These are phyloP conservation scores for Habropoda laboriosa DNA, from an alignment of 1,140 invertebrate species.

Conservation along the genomic window DNA sequence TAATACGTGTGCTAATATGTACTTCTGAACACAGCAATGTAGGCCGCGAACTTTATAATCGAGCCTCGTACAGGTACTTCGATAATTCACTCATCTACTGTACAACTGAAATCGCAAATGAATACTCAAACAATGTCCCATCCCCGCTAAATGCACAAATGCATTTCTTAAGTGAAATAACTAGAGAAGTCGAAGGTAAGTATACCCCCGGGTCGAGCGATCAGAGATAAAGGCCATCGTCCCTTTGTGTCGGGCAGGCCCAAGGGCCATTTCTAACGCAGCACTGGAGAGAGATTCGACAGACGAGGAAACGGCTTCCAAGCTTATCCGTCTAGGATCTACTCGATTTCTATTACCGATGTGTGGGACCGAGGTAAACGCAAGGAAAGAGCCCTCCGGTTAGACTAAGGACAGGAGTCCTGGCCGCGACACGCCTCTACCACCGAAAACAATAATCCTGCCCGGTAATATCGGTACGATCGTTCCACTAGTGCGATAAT, in stretches of 20 bases:
- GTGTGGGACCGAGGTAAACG: not conserved
- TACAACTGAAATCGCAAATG: too few relatives aligned
- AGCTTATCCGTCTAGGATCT: conserved; percentile 53
- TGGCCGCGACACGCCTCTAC: conserved; percentile 30
- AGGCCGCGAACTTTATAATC: too few relatives aligned
- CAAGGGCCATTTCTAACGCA: not conserved
- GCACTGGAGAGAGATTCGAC: not conserved
- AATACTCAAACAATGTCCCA: too few relatives aligned
- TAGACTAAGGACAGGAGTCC: conserved; percentile 6
- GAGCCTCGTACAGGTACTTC: too few relatives aligned
- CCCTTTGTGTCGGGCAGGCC: not conserved
- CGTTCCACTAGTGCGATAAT: conserved; percentile 29
- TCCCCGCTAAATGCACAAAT: too few relatives aligned
- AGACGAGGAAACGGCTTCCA: conserved; percentile 28
- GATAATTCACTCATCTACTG: too few relatives aligned
- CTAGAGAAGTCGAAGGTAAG: not conserved
- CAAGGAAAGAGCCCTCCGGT: conserved; percentile 18
- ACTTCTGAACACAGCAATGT: too few relatives aligned
- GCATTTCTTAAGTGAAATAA: not conserved
- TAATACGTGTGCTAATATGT: too few relatives aligned
- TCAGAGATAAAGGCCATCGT: not conserved
- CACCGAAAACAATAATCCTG: conserved; percentile 51
- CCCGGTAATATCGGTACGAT: conserved; percentile 39
- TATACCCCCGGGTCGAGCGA: not conserved
- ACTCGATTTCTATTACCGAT: conserved; percentile 39